phyloP scores from a whole-genome alignment of 2,888 invertebrate species.

The Melieria omissa region DNA sequence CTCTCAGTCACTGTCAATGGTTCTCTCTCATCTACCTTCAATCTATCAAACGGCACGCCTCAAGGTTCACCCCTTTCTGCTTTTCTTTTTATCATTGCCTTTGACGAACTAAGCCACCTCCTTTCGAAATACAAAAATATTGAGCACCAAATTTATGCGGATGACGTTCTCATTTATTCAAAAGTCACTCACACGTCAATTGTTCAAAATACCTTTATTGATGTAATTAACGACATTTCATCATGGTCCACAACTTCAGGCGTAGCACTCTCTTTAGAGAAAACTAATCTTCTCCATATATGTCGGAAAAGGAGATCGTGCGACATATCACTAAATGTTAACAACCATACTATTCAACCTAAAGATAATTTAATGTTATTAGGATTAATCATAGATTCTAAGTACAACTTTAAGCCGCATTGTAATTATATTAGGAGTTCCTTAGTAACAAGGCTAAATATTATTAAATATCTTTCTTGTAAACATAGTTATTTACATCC shows the following conservation, averaged over 20 bases:
- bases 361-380: not conserved
- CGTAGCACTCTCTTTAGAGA: not conserved
- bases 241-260: conserved; percentile 8
- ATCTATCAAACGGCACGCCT: not conserved
- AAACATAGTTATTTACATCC: not conserved
- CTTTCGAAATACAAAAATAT: not conserved
- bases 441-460: conserved; percentile 8
- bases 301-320: conserved; percentile 5
- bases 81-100: conserved; percentile 6
- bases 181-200: not conserved
- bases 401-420: not conserved
- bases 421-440: not conserved
- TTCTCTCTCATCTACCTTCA: not conserved
- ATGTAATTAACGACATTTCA: not conserved
- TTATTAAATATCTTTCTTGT: conserved; percentile 7
- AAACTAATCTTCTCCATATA: conserved; percentile 8
- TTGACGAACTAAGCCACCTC: conserved; percentile 6
- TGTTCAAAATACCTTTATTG: not conserved
- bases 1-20: not conserved
- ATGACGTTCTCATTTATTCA: conserved; percentile 7
- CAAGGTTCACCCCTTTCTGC: conserved; percentile 15
- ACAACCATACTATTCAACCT: too few relatives aligned
- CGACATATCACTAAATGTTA: not conserved
- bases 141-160: conserved; percentile 2
- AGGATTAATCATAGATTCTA: conserved; percentile 12